Conservation (phyloP, 1,140 invertebrate species). For the Rhizoglyphus robini region DNA sequence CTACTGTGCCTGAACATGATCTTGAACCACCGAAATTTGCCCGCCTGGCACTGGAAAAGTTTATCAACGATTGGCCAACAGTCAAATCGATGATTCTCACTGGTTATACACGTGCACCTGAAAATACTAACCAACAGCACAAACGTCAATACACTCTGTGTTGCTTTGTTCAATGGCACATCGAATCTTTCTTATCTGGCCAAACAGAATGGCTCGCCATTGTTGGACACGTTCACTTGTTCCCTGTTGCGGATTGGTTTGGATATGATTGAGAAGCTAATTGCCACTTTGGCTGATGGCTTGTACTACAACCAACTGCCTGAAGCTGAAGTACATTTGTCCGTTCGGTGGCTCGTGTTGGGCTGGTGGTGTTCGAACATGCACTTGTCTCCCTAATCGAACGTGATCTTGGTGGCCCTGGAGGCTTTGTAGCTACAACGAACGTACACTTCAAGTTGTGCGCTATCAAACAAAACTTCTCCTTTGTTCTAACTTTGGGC, state of each 20-base stretch:
- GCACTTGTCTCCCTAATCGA: neutral
- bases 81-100: conserved; percentile 70
- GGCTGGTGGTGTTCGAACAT: conserved; percentile 84
- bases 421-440: neutral
- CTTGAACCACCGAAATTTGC: conserved; percentile 92
- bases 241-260: conserved; percentile 83
- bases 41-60: conserved; percentile 68
- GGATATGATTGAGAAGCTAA: conserved; percentile 70
- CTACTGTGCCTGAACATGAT: conserved; percentile 84
- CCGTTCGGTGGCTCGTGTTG: conserved; percentile 85
- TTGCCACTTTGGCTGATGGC: conserved; percentile 67
- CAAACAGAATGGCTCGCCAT: conserved; percentile 75
- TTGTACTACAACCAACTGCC: conserved; percentile 35
- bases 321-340: conserved; percentile 77
- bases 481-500: conserved; percentile 25
- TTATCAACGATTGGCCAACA: conserved; percentile 74
- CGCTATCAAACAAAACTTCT: conserved; percentile 17
- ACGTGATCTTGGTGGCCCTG: no score
- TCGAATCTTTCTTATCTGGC: conserved; percentile 32
- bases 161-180: neutral
- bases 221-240: conserved; percentile 94
- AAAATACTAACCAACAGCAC: neutral
- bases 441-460: neutral
- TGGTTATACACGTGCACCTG: conserved; percentile 33
- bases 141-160: neutral